Percentiles rank a stretch among this genome's conserved stretches.
Evolutionary conservation across 2,888 invertebrate species (phyloP).

Genomic region (Sepioteuthis lessoniana): DNA sequence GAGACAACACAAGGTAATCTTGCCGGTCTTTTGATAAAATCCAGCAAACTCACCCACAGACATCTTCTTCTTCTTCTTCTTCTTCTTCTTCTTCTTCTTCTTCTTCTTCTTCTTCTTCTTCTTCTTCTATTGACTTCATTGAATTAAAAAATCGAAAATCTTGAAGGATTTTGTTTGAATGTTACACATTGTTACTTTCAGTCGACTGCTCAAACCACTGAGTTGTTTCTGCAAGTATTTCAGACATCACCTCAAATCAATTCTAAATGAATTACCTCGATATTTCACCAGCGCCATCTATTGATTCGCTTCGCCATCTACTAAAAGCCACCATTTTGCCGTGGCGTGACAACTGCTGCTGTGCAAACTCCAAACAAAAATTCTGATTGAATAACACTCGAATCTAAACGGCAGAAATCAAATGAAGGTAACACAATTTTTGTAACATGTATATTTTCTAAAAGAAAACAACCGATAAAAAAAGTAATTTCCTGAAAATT

Average conservation of each 20-base stretch:
- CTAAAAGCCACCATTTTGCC: background rate
- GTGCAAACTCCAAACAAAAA: background rate
- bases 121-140: background rate
- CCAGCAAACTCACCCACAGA: no score
- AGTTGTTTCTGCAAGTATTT: conserved; percentile 33
- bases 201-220: background rate
- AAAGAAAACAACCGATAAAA: no score
- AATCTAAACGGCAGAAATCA: background rate
- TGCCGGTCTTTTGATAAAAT: no score
- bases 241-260: conserved; percentile 33
- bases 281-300: background rate
- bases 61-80: background rate
- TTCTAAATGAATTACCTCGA: conserved; percentile 20
- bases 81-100: background rate
- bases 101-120: background rate
- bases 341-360: background rate
- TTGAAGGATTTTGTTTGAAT: conserved; percentile 18
- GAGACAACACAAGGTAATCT: no score
- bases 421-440: background rate
- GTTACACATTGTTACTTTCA: conserved; percentile 20
- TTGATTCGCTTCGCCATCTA: background rate
- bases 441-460: background rate
- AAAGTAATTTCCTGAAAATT: background rate
- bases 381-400: background rate
- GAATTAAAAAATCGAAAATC: conserved; percentile 2